Conservation (phyloP, 2,113 vertebrate genomes). For the Elgaria multicarinata region DNA sequence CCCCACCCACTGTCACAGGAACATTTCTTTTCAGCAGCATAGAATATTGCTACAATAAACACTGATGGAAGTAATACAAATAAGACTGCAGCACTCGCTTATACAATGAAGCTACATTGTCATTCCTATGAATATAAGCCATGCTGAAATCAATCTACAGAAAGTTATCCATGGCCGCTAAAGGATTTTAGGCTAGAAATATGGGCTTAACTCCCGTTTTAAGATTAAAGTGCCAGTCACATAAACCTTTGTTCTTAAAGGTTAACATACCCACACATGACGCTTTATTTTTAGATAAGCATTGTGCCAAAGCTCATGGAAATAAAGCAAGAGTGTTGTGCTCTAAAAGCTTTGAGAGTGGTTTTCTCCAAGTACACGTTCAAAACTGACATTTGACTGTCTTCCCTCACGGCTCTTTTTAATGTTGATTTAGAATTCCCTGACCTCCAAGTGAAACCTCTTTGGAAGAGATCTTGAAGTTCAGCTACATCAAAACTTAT, state of each 20-base stretch:
- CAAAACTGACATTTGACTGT: constrained; percentile 30
- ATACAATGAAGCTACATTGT: neutral
- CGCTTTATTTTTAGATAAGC: constrained; percentile 31
- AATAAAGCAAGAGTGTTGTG: neutral
- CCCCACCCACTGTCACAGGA: no score
- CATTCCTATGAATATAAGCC: neutral
- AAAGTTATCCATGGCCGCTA: neutral
- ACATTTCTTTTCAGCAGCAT: neutral
- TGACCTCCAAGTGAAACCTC: neutral
- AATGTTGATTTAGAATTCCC: constrained; percentile 38
- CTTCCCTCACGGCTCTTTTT: constrained; percentile 17
- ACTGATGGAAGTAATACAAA: neutral
- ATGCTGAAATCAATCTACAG: neutral
- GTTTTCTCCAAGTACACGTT: constrained; percentile 21
- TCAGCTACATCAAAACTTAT: constrained; percentile 10
- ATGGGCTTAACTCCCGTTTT: neutral
- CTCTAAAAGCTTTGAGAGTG: constrained; percentile 21
- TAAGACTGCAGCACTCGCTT: neutral
- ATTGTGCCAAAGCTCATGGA: neutral
- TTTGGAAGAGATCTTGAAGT: constrained; percentile 8
- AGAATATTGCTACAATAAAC: neutral
- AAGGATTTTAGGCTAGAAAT: neutral
- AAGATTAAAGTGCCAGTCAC: neutral
- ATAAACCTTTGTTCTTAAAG: constrained; percentile 10
- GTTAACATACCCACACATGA: constrained; percentile 26